These are phyloP conservation scores for Serranochromis macrocephalus DNA, from an alignment of 2,113 vertebrate genomes.

Conservation along the genomic window DNA sequence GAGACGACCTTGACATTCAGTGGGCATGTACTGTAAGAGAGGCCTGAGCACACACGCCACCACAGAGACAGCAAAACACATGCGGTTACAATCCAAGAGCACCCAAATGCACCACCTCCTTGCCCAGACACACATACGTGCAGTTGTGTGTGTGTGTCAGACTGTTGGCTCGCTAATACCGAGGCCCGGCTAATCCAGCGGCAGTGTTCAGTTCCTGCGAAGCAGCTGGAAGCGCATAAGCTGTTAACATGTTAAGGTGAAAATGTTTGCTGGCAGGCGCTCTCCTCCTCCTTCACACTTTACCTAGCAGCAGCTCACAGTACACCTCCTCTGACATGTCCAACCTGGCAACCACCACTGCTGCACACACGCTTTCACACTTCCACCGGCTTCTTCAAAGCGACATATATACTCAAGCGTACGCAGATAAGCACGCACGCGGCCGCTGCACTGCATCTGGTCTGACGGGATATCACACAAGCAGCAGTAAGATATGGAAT, in stretches of 20 bases:
- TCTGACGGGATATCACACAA: background rate
- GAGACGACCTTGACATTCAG: slow-evolving; percentile 22
- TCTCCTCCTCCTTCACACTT: slow-evolving; percentile 26
- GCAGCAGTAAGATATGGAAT: background rate
- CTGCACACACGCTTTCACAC: background rate
- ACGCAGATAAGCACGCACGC: background rate
- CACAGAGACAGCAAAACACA: background rate
- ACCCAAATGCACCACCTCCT: background rate
- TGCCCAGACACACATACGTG: background rate
- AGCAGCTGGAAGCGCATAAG: slow-evolving; percentile 42
- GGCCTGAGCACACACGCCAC: background rate
- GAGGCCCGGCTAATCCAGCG: slow-evolving; percentile 40
- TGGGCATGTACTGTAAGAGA: background rate
- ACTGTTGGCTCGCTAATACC: slow-evolving; percentile 18
- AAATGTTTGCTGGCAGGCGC: slow-evolving; percentile 36
- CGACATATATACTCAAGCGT: background rate
- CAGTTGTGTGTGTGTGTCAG: background rate
- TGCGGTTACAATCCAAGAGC: background rate
- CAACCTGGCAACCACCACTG: background rate
- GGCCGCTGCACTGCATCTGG: background rate
- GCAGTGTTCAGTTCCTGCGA: slow-evolving; percentile 20
- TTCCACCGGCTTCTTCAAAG: background rate
- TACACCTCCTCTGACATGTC: slow-evolving; percentile 10
- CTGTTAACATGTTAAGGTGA: slow-evolving; percentile 54
- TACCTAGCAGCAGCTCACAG: slow-evolving; percentile 27